phyloP scores from a whole-genome alignment of 2,888 invertebrate species.

The Melangyna quadrimaculata region DNA sequence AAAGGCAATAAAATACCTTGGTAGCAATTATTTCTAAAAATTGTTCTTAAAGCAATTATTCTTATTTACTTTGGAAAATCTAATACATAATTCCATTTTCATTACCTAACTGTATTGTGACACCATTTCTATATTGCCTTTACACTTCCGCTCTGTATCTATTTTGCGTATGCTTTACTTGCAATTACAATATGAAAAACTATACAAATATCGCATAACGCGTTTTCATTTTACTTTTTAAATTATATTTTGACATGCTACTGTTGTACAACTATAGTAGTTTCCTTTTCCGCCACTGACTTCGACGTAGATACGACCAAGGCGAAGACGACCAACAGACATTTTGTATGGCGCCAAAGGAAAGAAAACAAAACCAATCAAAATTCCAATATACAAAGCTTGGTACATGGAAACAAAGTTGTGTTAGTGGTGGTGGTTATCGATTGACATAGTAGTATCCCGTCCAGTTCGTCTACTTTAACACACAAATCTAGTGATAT shows the following conservation, averaged over 20 bases:
- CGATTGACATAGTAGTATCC: constrained; percentile 26
- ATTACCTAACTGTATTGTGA: not conserved
- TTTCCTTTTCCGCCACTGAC: not conserved
- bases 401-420: not conserved
- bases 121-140: not conserved
- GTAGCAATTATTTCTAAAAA: too few relatives aligned
- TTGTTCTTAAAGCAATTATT: not conserved
- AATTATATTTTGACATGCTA: constrained; percentile 22
- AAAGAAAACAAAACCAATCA: not conserved
- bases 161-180: constrained; percentile 5
- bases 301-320: not conserved
- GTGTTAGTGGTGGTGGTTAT: constrained; percentile 3
- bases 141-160: not conserved
- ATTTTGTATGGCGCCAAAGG: constrained; percentile 6
- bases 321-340: not conserved
- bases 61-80: not conserved
- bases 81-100: not conserved
- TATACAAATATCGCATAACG: not conserved
- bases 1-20: too few relatives aligned
- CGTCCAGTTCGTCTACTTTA: constrained; percentile 33
- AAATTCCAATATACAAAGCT: constrained; percentile 1
- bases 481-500: constrained; percentile 41
- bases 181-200: not conserved
- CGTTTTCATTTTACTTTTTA: constrained; percentile 3
- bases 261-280: not conserved